phyloP scores from a whole-genome alignment of 1,140 invertebrate species.

The Saccostrea glomerata region DNA sequence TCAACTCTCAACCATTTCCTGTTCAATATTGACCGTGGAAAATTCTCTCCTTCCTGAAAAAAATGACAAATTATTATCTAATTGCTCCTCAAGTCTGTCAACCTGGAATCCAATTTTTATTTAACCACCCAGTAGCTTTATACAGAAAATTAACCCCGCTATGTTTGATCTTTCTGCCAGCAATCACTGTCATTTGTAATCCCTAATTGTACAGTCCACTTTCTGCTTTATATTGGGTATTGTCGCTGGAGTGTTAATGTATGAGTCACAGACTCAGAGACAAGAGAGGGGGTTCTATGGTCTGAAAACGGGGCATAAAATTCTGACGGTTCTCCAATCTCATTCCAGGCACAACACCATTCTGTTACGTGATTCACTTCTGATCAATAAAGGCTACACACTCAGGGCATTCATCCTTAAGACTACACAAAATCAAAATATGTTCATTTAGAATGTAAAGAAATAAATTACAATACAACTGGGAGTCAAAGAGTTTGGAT shows the following conservation, averaged over 20 bases:
- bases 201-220: neutral
- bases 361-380: neutral
- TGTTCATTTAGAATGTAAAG: neutral
- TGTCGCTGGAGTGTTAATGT: conserved; percentile 24
- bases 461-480: neutral
- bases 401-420: neutral
- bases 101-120: neutral
- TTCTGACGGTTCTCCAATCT: neutral
- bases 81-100: conserved; percentile 9
- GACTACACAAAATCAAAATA: neutral
- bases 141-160: conserved; percentile 10
- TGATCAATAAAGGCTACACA: conserved; percentile 11
- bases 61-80: conserved; percentile 27
- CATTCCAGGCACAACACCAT: neutral
- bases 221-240: neutral
- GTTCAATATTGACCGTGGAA: conserved; percentile 20
- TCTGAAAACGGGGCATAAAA: conserved; percentile 19
- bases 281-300: conserved; percentile 4
- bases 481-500: too few species aligned
- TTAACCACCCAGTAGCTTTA: neutral
- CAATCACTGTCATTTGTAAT: conserved; percentile 27
- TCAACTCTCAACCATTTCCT: conserved; percentile 27
- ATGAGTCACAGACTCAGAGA: conserved; percentile 2
- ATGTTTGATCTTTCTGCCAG: conserved; percentile 18
- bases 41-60: neutral